Percentiles rank a stretch among this genome's conserved stretches.
These are phyloP conservation scores for Aplocera efformata DNA, from an alignment of 2,888 invertebrate species.

Conservation along the genomic window DNA sequence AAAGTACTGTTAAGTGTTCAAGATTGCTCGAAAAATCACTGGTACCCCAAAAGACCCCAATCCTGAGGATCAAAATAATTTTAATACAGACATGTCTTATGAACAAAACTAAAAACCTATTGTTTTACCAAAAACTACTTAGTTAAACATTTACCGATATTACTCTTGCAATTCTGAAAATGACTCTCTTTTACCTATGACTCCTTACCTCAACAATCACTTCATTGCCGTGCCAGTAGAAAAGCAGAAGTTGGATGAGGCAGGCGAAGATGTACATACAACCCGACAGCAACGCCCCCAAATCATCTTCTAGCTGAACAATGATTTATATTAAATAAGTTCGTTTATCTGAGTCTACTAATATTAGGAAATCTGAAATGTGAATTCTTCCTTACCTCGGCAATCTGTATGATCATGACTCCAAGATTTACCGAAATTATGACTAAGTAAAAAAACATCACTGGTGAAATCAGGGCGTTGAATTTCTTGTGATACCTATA, in stretches of 20 bases:
- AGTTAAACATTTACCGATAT: too few species aligned
- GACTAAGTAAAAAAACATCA: conserved; percentile 58
- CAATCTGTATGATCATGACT: conserved; percentile 53
- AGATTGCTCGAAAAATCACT: too few species aligned
- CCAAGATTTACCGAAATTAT: conserved; percentile 56
- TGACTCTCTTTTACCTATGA: too few species aligned
- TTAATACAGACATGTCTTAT: too few species aligned
- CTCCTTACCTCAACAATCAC: conserved; percentile 50
- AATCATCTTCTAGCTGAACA: conserved; percentile 48
- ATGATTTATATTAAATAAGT: not conserved
- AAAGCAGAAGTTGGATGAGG: conserved; percentile 51
- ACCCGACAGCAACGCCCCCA: conserved; percentile 40
- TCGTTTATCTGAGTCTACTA: too few species aligned
- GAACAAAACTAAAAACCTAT: too few species aligned
- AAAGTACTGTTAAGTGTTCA: too few species aligned
- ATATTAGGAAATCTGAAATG: too few species aligned
- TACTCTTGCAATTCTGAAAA: too few species aligned
- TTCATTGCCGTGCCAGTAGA: conserved; percentile 61
- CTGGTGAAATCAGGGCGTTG: conserved; percentile 48
- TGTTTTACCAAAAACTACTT: too few species aligned
- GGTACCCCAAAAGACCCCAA: too few species aligned
- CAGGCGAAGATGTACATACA: conserved; percentile 45
- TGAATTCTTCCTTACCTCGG: conserved; percentile 37
- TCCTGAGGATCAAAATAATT: too few species aligned
- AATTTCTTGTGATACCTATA: conserved; percentile 49